Conservation (phyloP, 2,888 invertebrate genomes). For the Julus scanicus region DNA sequence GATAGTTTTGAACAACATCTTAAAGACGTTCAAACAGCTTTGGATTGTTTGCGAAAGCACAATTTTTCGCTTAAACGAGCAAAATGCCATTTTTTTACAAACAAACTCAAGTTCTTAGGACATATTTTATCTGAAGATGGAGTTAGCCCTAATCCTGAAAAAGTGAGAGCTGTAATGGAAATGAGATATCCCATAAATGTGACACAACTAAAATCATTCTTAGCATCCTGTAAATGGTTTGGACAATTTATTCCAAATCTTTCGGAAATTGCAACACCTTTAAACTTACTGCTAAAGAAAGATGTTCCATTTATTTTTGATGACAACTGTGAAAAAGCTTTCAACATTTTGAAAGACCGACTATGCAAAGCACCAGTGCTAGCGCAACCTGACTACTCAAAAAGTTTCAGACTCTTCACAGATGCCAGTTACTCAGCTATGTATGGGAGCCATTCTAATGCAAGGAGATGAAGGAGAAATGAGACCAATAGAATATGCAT, state of each 20-base stretch:
- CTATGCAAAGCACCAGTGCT: background rate
- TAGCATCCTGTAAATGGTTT: conserved; percentile 58
- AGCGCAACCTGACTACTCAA: background rate
- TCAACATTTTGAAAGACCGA: background rate
- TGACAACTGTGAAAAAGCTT: background rate
- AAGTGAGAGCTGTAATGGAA: conserved; percentile 55
- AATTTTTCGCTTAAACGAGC: background rate
- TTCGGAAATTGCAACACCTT: conserved; percentile 53
- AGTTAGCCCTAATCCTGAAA: conserved; percentile 57
- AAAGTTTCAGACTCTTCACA: background rate
- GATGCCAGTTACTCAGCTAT: background rate
- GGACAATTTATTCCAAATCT: conserved; percentile 57
- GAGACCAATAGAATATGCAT: background rate
- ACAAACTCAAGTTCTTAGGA: conserved; percentile 58
- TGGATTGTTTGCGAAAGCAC: background rate
- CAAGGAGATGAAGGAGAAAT: background rate
- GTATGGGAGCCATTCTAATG: background rate
- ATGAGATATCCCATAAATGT: conserved; percentile 53
- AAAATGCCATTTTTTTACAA: conserved; percentile 51
- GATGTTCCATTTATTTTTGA: background rate
- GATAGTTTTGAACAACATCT: conserved; percentile 6
- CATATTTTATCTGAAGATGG: conserved; percentile 58
- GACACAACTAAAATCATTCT: conserved; percentile 56
- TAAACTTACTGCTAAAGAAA: background rate
- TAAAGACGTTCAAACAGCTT: too few species aligned